Base-by-base conservation (phyloP, 2,797 vertebrate genomes). In the Orestias chungarensis region DNA sequence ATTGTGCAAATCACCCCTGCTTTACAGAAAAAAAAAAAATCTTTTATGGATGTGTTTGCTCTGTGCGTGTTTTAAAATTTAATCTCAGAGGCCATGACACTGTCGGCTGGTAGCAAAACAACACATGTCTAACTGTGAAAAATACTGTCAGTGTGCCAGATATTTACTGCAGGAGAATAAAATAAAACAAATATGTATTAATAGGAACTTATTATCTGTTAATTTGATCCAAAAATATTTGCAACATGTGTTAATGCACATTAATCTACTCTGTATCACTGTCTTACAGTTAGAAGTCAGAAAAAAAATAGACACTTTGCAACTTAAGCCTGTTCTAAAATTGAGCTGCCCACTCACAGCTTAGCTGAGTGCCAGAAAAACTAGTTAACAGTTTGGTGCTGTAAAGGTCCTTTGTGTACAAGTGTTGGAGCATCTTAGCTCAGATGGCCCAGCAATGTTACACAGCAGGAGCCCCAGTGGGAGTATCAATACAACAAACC, bases 371-470 rank as follows among this genome's bases (percentile, higher is more conserved):
- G 90, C 89, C 88, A 89, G 84, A 64, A 84, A 83, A 87, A 87
- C 69, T 82, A 85, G 84, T 70, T 73, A 86, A 89, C 85, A 86
- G 85, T 88, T 84, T 84, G 82, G 79, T 83, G 66, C 77, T 88
- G 82, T 89, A 87, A 87, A 73, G 82, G 84, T 85, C 75, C 71
- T 89, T 91, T 90, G 88, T 88, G 82, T 80, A 76, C 81, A 73
- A 77, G 82, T 29, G 44, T 57, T 86, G 73, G 74, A 75, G 80
- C 67, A 23, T 87, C 74, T 74, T 75, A 82, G 89, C 91, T 93
- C 91, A 93, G 91, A 93, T 93, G 92, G 91, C 83, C 79, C 70
- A 18, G 64, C 75, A 67, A 82, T 73, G 81, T 73, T 82, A 74
- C 87, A 29, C 90, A 29, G 79, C 87, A 75, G 91, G 91, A 79